Evolutionary conservation across 2,797 vertebrate genomes (phyloP).

Genomic region (Galago senegalensis): DNA sequence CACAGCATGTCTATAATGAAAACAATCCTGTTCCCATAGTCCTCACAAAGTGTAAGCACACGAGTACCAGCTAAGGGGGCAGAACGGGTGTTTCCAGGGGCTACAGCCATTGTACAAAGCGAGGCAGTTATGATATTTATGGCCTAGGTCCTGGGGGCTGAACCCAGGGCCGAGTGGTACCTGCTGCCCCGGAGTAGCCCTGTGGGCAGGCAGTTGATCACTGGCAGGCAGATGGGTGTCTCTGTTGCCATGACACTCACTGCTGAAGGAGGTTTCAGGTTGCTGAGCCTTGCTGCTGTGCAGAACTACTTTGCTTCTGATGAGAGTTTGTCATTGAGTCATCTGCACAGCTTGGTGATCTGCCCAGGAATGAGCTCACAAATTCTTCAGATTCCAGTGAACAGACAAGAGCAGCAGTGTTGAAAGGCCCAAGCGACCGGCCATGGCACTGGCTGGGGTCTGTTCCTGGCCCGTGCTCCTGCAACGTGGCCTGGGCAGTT

Average conservation of each 20-base stretch:
- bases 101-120: neutral
- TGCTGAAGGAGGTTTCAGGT: neutral
- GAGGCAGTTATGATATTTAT: neutral
- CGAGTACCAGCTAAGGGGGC: neutral
- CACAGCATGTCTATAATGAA: neutral
- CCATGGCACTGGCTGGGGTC: no score
- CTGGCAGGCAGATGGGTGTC: neutral
- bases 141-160: neutral
- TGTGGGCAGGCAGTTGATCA: neutral
- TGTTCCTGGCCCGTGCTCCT: rapidly evolving
- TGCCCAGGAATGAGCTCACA: constrained; percentile 66
- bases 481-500: rapidly evolving
- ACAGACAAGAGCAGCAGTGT: neutral
- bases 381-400: neutral
- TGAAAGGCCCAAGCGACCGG: neutral
- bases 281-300: neutral
- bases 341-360: constrained; percentile 56
- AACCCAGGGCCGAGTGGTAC: neutral
- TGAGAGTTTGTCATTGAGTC: neutral
- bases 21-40: neutral
- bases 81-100: neutral
- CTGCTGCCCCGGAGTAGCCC: neutral
- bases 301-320: neutral
- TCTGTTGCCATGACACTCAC: neutral
- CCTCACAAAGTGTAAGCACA: neutral